phyloP scores from a whole-genome alignment of 2,797 vertebrate species.

The Megalops cyprinoides region DNA sequence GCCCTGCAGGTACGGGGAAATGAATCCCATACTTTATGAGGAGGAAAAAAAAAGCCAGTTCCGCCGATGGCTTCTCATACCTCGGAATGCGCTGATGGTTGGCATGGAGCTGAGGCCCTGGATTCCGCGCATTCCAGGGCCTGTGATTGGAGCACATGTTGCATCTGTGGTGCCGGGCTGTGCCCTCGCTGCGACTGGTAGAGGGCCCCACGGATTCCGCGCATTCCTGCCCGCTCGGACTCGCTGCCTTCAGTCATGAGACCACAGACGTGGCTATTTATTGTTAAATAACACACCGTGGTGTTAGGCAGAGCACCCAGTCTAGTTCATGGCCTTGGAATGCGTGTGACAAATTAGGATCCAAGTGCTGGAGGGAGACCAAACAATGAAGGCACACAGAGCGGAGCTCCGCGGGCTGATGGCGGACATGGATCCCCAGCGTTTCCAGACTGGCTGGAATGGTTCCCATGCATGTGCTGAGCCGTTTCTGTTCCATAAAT shows the following conservation, averaged over 20 bases:
- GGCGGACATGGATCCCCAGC: slow-evolving; percentile 17
- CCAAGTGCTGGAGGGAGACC: slow-evolving; percentile 63
- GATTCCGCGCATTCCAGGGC: slow-evolving; percentile 68
- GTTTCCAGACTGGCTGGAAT: not conserved
- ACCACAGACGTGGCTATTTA: slow-evolving; percentile 80
- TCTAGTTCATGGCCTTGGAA: slow-evolving; percentile 71
- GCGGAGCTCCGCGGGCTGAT: slow-evolving; percentile 8
- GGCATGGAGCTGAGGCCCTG: slow-evolving; percentile 53
- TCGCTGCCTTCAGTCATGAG: slow-evolving; percentile 66
- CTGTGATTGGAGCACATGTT: slow-evolving; percentile 53
- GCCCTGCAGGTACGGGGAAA: slow-evolving; percentile 33
- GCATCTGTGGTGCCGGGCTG: slow-evolving; percentile 57
- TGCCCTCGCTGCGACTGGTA: slow-evolving; percentile 62
- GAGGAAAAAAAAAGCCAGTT: not conserved
- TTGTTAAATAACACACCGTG: slow-evolving; percentile 74
- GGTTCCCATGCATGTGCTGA: not conserved
- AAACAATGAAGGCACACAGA: slow-evolving; percentile 61
- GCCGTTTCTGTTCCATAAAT: not conserved
- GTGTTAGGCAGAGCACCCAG: slow-evolving; percentile 75
- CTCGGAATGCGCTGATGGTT: slow-evolving; percentile 50
- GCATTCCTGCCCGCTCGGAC: slow-evolving; percentile 66
- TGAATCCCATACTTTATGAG: not conserved
- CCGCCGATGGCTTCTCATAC: slow-evolving; percentile 31
- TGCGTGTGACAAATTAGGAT: slow-evolving; percentile 72
- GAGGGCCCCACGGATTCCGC: slow-evolving; percentile 66